Base-by-base conservation (phyloP, 2,888 invertebrate genomes). In the Unio delphinus region DNA sequence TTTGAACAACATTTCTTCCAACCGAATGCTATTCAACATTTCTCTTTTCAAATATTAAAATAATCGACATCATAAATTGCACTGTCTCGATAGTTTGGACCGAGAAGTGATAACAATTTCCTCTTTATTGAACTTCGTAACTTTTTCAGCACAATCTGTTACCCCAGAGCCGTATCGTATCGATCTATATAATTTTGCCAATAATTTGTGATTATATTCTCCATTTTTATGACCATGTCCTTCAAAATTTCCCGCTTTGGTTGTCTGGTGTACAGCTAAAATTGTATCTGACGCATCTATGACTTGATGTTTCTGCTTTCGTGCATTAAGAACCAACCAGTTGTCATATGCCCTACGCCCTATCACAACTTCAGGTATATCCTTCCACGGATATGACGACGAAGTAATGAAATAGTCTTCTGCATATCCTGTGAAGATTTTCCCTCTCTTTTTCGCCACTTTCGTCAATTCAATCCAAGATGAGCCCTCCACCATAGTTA, bases 271-370 rank as follows among this genome's bases (percentile, higher is more conserved):
- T 18, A 86, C 80, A 15, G 85, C 84, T 11, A 82, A 70, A 8
- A 83, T n/a, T 7, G 86, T 83, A 7, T 76, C 73, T 17, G 86
- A 82, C 6, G 74, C 77, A 64, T 87, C 87, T 20, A 87, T 76
- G 26, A 83, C 83, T 54, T 63, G 59, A 20, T 80, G 72, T n/a
- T 80, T 72, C 7, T 71, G 68, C 70, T 80, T 77, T 11, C 80
- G 73, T 4, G 83, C 71, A 66, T 83, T 74, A n/a, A 77, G 78
- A 1, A 87, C 83, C 18, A 87, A 70, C 85, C 85, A 87, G 68
- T 86, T 86, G 65, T 87, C 87, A 67, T 86, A 87, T 0, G 86
- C 87, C 28, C 79, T 66, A 20, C 84, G 77, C n/a, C 86, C 86
- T 61, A 87, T 81, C 56, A 86, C 84, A 64, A 87, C 82, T 62